Conservation (phyloP, 2,113 vertebrate species). For the Onychostoma macrolepis region DNA sequence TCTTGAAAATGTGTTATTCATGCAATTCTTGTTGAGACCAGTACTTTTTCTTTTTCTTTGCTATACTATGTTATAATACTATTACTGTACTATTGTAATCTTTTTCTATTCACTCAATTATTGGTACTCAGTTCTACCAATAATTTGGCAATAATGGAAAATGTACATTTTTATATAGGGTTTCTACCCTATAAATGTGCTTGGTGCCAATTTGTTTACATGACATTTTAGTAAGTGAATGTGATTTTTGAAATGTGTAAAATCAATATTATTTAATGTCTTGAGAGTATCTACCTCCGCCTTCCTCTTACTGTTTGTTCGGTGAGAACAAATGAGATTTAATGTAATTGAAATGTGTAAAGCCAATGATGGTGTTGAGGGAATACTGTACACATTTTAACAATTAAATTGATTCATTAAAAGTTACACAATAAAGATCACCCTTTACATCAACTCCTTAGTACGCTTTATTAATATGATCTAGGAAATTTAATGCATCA, state of each 20-base stretch:
- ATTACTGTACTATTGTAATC: not conserved
- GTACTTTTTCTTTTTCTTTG: not conserved
- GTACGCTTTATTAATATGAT: slow-evolving; percentile 25
- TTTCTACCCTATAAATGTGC: not conserved
- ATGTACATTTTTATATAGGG: slow-evolving; percentile 2
- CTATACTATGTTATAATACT: not conserved
- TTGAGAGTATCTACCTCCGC: slow-evolving; percentile 11
- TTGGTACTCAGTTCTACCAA: not conserved
- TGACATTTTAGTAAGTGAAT: not conserved
- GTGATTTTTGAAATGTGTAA: not conserved
- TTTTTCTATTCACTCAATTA: not conserved
- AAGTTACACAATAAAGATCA: slow-evolving; percentile 16
- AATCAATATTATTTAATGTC: not conserved
- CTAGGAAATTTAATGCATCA: slow-evolving; percentile 8
- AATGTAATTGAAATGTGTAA: not conserved
- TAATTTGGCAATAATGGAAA: not conserved
- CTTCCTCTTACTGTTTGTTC: not conserved
- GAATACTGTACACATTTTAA: slow-evolving; percentile 1
- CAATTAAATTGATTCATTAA: slow-evolving; percentile 10
- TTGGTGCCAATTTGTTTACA: not conserved
- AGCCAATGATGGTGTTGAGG: not conserved
- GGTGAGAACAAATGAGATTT: not conserved
- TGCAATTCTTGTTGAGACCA: not conserved
- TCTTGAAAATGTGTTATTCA: slow-evolving; percentile 19
- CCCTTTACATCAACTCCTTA: slow-evolving; percentile 28